phyloP scores from a whole-genome alignment of 2,797 vertebrate genomes.

The Hyperoplus immaculatus region DNA sequence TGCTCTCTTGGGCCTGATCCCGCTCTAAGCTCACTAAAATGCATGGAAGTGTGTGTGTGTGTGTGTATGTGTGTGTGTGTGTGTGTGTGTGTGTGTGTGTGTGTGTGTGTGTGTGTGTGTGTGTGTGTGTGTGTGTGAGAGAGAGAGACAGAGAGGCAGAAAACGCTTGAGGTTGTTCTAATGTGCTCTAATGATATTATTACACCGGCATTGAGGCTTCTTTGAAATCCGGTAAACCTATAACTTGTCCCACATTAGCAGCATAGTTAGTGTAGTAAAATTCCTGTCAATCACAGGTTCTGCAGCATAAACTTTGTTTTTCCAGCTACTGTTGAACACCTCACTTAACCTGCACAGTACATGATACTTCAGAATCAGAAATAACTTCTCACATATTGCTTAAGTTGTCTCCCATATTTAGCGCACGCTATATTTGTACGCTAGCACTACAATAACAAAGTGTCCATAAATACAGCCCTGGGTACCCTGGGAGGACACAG shows the following conservation, averaged over 20 bases:
- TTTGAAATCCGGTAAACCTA: slow-evolving; percentile 32
- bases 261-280: slow-evolving; percentile 27
- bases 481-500: slow-evolving; percentile 16
- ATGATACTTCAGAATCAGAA: slow-evolving; percentile 2
- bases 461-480: neutral
- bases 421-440: slow-evolving; percentile 22
- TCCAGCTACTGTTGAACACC: slow-evolving; percentile 22
- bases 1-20: slow-evolving; percentile 50
- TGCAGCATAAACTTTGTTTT: neutral
- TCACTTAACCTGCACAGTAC: neutral
- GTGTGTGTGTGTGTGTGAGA: too few species aligned
- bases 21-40: slow-evolving; percentile 47
- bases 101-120: too few species aligned
- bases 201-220: slow-evolving; percentile 4
- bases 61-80: too few species aligned
- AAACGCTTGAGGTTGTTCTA: neutral
- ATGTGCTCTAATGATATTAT: slow-evolving; percentile 34
- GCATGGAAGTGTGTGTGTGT: slow-evolving; percentile 8
- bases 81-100: too few species aligned
- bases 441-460: slow-evolving; percentile 19
- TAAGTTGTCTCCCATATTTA: neutral
- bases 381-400: slow-evolving; percentile 6
- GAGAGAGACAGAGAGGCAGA: slow-evolving; percentile 3
- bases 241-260: slow-evolving; percentile 9
- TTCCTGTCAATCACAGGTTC: slow-evolving; percentile 37